Conservation (phyloP, 1,140 invertebrate species). For the Drosophila navojoa region DNA sequence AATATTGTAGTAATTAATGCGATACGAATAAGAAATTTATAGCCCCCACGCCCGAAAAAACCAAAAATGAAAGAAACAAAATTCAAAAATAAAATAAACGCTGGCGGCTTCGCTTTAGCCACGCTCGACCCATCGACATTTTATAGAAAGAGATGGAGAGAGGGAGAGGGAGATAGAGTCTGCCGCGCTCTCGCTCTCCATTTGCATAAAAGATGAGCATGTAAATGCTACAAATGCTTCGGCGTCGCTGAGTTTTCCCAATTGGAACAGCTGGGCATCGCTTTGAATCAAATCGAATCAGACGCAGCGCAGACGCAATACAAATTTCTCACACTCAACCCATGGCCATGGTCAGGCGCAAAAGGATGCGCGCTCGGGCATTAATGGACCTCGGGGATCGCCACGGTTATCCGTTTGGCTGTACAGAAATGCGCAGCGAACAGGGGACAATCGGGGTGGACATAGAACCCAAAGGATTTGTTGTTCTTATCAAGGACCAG, state of each 20-base stretch:
- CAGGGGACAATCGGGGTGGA: background rate
- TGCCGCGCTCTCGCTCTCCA: conserved; percentile 35
- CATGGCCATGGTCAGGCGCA: conserved; percentile 29
- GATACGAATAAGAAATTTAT: conserved; percentile 82
- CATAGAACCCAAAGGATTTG: conserved; percentile 18
- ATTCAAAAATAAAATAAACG: conserved; percentile 32
- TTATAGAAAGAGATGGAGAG: background rate
- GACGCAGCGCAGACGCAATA: conserved; percentile 15
- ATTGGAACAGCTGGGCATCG: conserved; percentile 21
- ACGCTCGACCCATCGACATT: conserved; percentile 5
- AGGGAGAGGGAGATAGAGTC: background rate
- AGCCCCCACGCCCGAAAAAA: conserved; percentile 70
- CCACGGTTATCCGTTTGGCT: conserved; percentile 42
- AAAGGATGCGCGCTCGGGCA: conserved; percentile 58
- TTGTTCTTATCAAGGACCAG: conserved; percentile 30
- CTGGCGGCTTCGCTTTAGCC: conserved; percentile 50
- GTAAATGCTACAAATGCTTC: conserved; percentile 54
- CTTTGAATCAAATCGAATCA: conserved; percentile 8
- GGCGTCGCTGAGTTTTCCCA: conserved; percentile 31
- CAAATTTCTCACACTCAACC: conserved; percentile 40
- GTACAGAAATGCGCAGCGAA: conserved; percentile 23
- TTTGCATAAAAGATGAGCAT: conserved; percentile 80
- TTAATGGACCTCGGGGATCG: conserved; percentile 61
- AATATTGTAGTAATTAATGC: conserved; percentile 82
- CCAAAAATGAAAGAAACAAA: conserved; percentile 14